These are phyloP conservation scores for Euleptes europaea DNA, from an alignment of 2,113 vertebrate genomes.

Conservation along the genomic window DNA sequence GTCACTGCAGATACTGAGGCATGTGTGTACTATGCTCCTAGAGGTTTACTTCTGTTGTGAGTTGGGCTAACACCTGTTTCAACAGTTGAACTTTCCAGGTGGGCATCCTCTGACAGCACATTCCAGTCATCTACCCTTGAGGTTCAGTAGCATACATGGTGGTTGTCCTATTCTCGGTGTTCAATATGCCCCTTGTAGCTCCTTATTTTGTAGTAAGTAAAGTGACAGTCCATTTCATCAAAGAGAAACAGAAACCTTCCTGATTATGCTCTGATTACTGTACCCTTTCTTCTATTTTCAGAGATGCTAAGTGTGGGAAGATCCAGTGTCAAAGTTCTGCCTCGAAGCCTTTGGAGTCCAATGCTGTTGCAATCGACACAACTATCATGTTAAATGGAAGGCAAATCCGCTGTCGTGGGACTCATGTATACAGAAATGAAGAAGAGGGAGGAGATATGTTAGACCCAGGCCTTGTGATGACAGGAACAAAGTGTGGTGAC, in stretches of 20 bases:
- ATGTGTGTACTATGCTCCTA: background rate
- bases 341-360: slow-evolving; percentile 84
- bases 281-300: slow-evolving; percentile 59
- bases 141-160: background rate
- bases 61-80: background rate
- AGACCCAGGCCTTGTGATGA: slow-evolving; percentile 94
- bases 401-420: slow-evolving; percentile 83
- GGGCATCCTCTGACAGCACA: background rate
- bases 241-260: background rate
- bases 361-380: slow-evolving; percentile 90
- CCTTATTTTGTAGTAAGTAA: background rate
- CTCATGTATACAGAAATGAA: slow-evolving; percentile 85
- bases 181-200: background rate
- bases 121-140: background rate
- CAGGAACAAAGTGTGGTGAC: slow-evolving; percentile 92
- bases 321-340: slow-evolving; percentile 90
- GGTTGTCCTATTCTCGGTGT: background rate
- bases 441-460: slow-evolving; percentile 86
- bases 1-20: background rate
- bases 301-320: slow-evolving; percentile 93
- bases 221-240: background rate
- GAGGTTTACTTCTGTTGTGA: background rate
- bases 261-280: slow-evolving; percentile 23
- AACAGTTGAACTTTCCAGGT: background rate
- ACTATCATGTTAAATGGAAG: slow-evolving; percentile 72